Conservation (phyloP, 2,797 vertebrate genomes). For the Antennarius maculatus region DNA sequence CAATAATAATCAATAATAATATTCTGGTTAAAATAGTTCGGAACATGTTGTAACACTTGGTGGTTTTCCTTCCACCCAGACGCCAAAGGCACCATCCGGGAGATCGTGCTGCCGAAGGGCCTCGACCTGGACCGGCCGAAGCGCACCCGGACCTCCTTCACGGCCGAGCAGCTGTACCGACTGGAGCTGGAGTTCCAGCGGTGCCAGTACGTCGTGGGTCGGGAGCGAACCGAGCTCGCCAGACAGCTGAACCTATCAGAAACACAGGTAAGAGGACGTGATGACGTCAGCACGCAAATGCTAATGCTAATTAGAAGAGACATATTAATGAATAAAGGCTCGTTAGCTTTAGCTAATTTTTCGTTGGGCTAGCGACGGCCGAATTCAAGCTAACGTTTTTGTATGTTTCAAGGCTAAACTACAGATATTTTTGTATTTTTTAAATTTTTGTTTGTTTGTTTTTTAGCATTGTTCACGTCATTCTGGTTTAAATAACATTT, state of each 20-base stretch:
- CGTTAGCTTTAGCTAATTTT: neutral
- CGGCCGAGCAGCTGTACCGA: constrained; percentile 94
- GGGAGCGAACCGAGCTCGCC: constrained; percentile 92
- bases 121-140: constrained; percentile 96
- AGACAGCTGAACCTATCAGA: constrained; percentile 93
- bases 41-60: neutral
- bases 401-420: neutral
- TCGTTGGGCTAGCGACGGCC: neutral
- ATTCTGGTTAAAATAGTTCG: neutral
- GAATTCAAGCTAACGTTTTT: neutral
- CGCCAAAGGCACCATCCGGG: constrained; percentile 96
- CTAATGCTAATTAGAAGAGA: neutral
- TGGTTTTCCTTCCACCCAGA: constrained; percentile 73
- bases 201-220: constrained; percentile 96
- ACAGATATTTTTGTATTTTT: no score
- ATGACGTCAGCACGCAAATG: neutral
- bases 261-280: constrained; percentile 86
- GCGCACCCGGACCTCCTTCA: constrained; percentile 95
- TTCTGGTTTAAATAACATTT: neutral
- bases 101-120: constrained; percentile 95
- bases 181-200: constrained; percentile 96
- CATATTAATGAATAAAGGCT: neutral
- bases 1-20: neutral
- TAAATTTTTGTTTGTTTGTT: neutral
- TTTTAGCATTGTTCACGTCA: neutral